Base-by-base conservation (phyloP, 2,888 invertebrate species). In the Hydrotaea diabolus region DNA sequence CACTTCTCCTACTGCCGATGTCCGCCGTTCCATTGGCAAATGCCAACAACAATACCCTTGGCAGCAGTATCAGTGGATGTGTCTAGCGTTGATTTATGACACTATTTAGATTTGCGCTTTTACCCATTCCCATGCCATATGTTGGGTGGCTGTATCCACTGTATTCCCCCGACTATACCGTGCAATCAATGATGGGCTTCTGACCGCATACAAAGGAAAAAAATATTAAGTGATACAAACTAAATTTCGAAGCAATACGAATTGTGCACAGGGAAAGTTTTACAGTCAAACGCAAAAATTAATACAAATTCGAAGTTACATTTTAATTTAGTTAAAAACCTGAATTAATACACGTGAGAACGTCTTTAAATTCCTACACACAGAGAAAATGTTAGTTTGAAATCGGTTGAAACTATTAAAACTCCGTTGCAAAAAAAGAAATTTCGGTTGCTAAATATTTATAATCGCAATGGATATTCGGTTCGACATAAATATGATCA, bases 41-140 rank as follows among this genome's bases (percentile, higher is more conserved):
- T 74, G 59, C 69, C 77, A 77, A 53, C 57, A 31, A 80, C n/a
- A 15, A 49, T 49, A 39, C 3, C 49, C 13, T 26, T 55, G 57
- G 19, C 53, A 31, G 19, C 43, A 64, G 76, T 74, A 72, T 75
- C 78, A 75, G 72, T 71, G 36, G 77, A 83, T 83, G 86, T 85
- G 87, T 88, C 87, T 86, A 80, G 86, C 81, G 75, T 71, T 89
- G 89, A 89, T 89, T 89, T 89, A 89, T 89, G 87, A 74, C 85
- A 80, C 71, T 88, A 90, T 90, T 90, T 89, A 90, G 89, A 87
- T 86, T 88, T 78, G 64, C 72, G 17, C 73, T 71, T 59, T 79
- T 69, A 66, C 66, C 46, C 73, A 57, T 31, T 72, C 66, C 77
- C 21, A 71, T 46, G 72, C 72, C 69, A 74, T 82, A 23, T 49